These are phyloP conservation scores for Drosophila helvetica DNA, from an alignment of 2,888 invertebrate species.

Conservation along the genomic window DNA sequence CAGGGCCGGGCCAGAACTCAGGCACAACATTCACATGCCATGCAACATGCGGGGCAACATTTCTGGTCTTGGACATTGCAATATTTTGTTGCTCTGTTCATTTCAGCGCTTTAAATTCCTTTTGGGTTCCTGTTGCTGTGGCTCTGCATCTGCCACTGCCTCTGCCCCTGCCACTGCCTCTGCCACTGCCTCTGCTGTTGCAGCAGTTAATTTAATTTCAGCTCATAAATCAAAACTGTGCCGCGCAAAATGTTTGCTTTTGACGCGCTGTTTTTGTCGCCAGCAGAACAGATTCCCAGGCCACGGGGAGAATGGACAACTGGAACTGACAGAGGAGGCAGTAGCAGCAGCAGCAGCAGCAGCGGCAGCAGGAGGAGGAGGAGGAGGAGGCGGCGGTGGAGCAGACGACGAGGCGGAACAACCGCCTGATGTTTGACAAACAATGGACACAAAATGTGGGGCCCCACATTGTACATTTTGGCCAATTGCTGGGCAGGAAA, in stretches of 20 bases:
- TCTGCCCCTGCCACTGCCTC: neutral
- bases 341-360: conserved; percentile 1
- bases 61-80: conserved; percentile 58
- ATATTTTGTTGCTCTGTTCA: conserved; percentile 49
- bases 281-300: conserved; percentile 40
- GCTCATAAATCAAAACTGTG: conserved; percentile 81
- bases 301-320: conserved; percentile 30
- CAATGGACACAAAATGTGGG: conserved; percentile 58
- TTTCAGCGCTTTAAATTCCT: conserved; percentile 78
- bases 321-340: conserved; percentile 30
- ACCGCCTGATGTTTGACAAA: conserved; percentile 75
- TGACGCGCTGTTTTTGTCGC: conserved; percentile 75
- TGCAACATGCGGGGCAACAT: conserved; percentile 43
- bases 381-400: conserved; percentile 8
- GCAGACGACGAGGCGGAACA: conserved; percentile 50
- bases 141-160: neutral
- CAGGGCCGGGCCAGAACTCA: no score
- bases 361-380: conserved; percentile 5
- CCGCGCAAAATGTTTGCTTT: conserved; percentile 78
- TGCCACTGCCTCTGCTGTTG: conserved; percentile 27
- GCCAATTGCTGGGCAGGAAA: neutral
- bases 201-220: conserved; percentile 79
- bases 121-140: conserved; percentile 27
- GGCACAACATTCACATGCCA: conserved; percentile 22
- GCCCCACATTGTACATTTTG: neutral